A percentile compares a stretch with the other conserved stretches of the same genome.
These are phyloP conservation scores for Dendrolimus houi DNA, from an alignment of 2,888 invertebrate genomes.

Conservation along the genomic window DNA sequence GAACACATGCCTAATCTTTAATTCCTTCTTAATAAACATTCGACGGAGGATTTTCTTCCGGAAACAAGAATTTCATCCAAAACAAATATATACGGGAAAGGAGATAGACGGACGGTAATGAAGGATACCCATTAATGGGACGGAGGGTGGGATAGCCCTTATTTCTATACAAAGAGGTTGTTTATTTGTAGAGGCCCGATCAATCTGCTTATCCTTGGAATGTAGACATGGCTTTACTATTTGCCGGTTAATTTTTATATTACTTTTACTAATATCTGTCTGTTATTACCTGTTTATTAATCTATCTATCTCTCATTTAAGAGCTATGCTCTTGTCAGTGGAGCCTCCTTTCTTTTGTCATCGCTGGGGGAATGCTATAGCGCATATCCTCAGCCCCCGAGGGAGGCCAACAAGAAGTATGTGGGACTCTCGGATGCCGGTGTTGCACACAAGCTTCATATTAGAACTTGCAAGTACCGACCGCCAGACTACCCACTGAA, in stretches of 20 bases:
- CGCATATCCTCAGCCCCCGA: too few relatives aligned
- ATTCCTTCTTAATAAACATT: constrained; percentile 29
- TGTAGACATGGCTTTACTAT: neutral
- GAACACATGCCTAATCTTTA: constrained; percentile 16
- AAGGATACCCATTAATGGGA: neutral
- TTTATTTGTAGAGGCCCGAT: neutral
- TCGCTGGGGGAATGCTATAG: too few relatives aligned
- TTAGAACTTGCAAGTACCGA: too few relatives aligned
- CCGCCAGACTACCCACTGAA: too few relatives aligned
- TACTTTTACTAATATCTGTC: too few relatives aligned
- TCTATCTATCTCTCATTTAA: too few relatives aligned
- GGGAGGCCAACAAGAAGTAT: too few relatives aligned
- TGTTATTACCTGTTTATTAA: too few relatives aligned
- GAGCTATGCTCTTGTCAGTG: too few relatives aligned
- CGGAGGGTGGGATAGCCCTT: neutral
- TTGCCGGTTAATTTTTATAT: neutral
- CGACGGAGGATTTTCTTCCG: constrained; percentile 15
- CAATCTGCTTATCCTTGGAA: neutral
- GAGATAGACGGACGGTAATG: neutral
- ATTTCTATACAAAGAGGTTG: neutral
- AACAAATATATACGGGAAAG: constrained; percentile 10
- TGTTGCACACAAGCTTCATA: too few relatives aligned
- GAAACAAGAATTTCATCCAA: constrained; percentile 11
- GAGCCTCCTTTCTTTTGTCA: too few relatives aligned
- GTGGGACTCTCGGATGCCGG: too few relatives aligned